Conservation (phyloP, 2,888 invertebrate genomes). For the Exocentrus adspersus region DNA sequence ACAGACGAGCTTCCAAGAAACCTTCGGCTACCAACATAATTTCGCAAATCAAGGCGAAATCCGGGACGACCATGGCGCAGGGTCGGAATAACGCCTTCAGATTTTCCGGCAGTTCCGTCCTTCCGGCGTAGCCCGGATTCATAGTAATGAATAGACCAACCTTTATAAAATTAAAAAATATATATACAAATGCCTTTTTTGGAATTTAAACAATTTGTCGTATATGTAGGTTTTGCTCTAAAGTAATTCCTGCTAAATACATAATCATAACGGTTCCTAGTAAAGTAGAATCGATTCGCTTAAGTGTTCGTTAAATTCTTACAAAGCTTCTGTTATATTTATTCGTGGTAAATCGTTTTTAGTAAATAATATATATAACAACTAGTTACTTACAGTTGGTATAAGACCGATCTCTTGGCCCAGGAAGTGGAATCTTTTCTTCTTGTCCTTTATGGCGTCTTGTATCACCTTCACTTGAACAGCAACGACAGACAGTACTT, state of each 20-base stretch:
- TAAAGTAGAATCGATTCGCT: no score
- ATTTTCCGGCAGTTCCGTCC: constrained; percentile 90
- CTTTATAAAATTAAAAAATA: constrained; percentile 42
- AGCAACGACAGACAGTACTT: constrained; percentile 94
- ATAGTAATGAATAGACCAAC: constrained; percentile 94
- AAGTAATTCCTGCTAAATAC: no score
- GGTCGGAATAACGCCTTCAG: constrained; percentile 80
- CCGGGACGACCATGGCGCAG: constrained; percentile 97
- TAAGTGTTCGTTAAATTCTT: no score
- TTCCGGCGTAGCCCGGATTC: constrained; percentile 96
- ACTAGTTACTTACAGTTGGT: constrained; percentile 66
- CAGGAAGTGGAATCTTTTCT: constrained; percentile 83
- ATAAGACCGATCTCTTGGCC: constrained; percentile 82
- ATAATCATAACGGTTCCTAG: no score
- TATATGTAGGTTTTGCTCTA: no score
- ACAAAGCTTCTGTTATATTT: no score
- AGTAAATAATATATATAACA: no score
- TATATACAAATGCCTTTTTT: no score
- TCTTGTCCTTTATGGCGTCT: constrained; percentile 88
- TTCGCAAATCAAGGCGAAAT: constrained; percentile 95
- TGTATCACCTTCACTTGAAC: constrained; percentile 89
- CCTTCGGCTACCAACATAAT: constrained; percentile 96
- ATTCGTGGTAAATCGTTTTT: no score
- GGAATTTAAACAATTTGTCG: no score
- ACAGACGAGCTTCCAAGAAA: constrained; percentile 81